Percentiles rank a stretch among this genome's conserved stretches.
These are phyloP conservation scores for Chaunax sp. DNA, from an alignment of 2,797 vertebrate genomes.

Conservation along the genomic window DNA sequence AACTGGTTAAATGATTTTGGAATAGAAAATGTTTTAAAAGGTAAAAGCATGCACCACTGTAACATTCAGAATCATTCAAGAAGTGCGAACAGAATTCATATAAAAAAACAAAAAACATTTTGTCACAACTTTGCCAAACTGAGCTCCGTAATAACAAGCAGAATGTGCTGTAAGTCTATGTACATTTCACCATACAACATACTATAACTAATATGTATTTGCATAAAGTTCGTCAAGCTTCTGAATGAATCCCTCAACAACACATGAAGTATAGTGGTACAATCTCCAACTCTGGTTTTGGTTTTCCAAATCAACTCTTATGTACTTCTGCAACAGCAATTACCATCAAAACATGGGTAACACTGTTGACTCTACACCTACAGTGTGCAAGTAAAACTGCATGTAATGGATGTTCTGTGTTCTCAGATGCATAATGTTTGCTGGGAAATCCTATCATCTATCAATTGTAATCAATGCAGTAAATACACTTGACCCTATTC, in stretches of 20 bases:
- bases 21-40: slow-evolving; percentile 57
- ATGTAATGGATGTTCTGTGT: slow-evolving; percentile 20
- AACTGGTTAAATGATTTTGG: slow-evolving; percentile 63
- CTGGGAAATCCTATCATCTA: slow-evolving; percentile 26
- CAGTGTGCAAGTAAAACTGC: slow-evolving; percentile 6
- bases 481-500: slow-evolving; percentile 24
- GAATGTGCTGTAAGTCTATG: slow-evolving; percentile 63
- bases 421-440: slow-evolving; percentile 11
- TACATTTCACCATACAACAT: slow-evolving; percentile 66
- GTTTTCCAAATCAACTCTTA: slow-evolving; percentile 26
- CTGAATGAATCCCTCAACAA: slow-evolving; percentile 53
- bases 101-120: slow-evolving; percentile 61
- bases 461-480: slow-evolving; percentile 30
- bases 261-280: slow-evolving; percentile 25
- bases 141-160: slow-evolving; percentile 59
- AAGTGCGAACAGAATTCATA: slow-evolving; percentile 69
- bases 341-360: slow-evolving; percentile 16
- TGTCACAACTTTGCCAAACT: slow-evolving; percentile 22
- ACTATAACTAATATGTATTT: slow-evolving; percentile 47
- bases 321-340: slow-evolving; percentile 41
- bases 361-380: slow-evolving; percentile 8
- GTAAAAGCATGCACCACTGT: slow-evolving; percentile 57
- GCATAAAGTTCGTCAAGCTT: slow-evolving; percentile 65
- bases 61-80: slow-evolving; percentile 74
- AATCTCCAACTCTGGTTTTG: slow-evolving; percentile 9